Base-by-base conservation (phyloP, 2,888 invertebrate genomes). In the Ryuthela nishihirai region DNA sequence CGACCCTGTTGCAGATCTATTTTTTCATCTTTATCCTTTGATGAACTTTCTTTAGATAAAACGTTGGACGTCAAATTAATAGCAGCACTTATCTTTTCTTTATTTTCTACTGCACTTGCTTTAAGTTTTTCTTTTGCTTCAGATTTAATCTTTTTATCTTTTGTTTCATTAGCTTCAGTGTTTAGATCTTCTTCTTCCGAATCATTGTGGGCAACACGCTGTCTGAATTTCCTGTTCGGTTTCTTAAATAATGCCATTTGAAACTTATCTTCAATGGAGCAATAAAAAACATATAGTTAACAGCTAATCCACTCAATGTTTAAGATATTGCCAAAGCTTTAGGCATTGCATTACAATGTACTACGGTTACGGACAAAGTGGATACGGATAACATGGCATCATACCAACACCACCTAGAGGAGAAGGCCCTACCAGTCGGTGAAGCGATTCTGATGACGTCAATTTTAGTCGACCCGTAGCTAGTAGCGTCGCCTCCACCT, bases 191-290 rank as follows among this genome's bases (percentile, higher is more conserved):
- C 71, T 46, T 74, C 73, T 12, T 73, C 72, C 15, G 72, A 72
- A 54, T 70, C 70, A 17, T 69, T 67, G n/a, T 67, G 64, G 9
- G 59, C 59, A 36, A 70, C 65, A 61, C 76, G 69, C 58, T 73
- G 71, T 44, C 77, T 86, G 67, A 91, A 87, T 72, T 84, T 85
- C 72, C 90, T 85, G 71, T 84, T 85, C 0, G 92, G 91, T 77
- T 92, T 92, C 69, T 86, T 85, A 76, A 92, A 92, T 66, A 90
- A 73, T 54, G 88, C 87, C 88, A 89, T 88, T 24, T 40, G n/a
- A n/a, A n/a, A n/a, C n/a, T n/a, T n/a, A n/a, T n/a, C n/a, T n/a
- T n/a, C n/a, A n/a, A n/a, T n/a, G n/a, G n/a, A n/a, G n/a, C n/a
- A n/a, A n/a, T n/a, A n/a, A n/a, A n/a, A n/a, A n/a, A n/a, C n/a